Base-by-base conservation (phyloP, 2,797 vertebrate species). In the Eupleurogrammus muticus region DNA sequence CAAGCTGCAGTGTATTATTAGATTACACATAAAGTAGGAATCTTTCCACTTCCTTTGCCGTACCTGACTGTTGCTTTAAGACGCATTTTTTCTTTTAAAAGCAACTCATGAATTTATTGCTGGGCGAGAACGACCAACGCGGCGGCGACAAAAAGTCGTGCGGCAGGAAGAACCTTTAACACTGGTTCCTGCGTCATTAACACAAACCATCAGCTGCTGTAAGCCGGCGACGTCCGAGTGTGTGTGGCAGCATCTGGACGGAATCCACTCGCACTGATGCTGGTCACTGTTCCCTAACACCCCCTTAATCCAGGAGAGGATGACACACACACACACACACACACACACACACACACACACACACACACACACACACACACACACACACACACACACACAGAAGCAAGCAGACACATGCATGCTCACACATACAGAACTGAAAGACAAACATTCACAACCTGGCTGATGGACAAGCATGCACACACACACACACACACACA, bases 261-360 rank as follows among this genome's bases (percentile, higher is more conserved):
- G 70, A 81, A 90, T 88, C 84, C 83, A 87, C 57, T 74, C 40
- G 56, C 75, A 75, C 71, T 78, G 80, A 89, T 89, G 86, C 85
- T 84, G 84, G 84, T 82, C 84, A 89, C 87, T 86, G 82, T 82
- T 89, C 72, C 66, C 66, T 66, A 83, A 87, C 73, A 76, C 79
- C 59, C 57, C 57, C 69, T 74, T 84, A 84, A 88, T 84, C 75
- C 70, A 38, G 2, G 24, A 55, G 62, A 64, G 55, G 40, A 71
- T 62, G 28, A 62, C 53, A 46, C 65, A 59, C 69, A 55, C 62
- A 54, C 48, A 35, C 44, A 46, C n/a, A n/a, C n/a, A 28, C 28
- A 28, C 28, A 28, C 28, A 28, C 28, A 28, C 28, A 28, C 28
- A 28, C 28, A 28, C 28, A 28, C 28, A 28, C 28, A 28, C 28